A percentile compares a stretch with the other conserved stretches of the same genome.
phyloP scores from a whole-genome alignment of 2,113 vertebrate genomes.

The Lamprologus speciosus region DNA sequence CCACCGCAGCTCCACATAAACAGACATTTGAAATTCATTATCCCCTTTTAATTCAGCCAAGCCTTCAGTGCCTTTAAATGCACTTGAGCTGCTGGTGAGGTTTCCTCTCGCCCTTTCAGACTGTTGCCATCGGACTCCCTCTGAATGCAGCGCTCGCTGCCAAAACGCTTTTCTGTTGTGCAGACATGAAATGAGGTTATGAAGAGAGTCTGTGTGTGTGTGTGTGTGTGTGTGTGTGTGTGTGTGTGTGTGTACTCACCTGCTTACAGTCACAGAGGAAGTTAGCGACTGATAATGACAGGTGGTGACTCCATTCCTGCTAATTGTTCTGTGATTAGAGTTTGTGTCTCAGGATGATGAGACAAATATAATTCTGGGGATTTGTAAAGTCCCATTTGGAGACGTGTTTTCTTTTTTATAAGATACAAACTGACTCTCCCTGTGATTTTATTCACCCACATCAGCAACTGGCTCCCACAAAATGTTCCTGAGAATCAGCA shows the following conservation, averaged over 20 bases:
- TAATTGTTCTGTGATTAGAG: background rate
- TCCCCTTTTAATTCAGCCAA: constrained; percentile 32
- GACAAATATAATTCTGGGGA: background rate
- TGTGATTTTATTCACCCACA: background rate
- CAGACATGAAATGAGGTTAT: constrained; percentile 9
- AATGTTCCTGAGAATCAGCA: background rate
- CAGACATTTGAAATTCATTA: constrained; percentile 32
- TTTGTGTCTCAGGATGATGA: background rate
- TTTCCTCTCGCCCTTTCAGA: constrained; percentile 35
- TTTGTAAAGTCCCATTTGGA: background rate
- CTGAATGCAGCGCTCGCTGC: constrained; percentile 27
- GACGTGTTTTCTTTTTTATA: background rate
- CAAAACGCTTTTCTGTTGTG: constrained; percentile 24
- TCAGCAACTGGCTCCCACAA: background rate
- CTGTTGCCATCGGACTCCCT: constrained; percentile 20
- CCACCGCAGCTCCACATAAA: constrained; percentile 1
- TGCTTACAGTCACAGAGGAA: background rate
- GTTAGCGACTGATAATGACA: background rate
- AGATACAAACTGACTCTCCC: background rate
- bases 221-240: background rate
- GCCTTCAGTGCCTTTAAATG: constrained; percentile 25
- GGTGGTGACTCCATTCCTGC: background rate
- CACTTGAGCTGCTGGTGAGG: constrained; percentile 30
- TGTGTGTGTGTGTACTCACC: background rate
- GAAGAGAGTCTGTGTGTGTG: background rate